A percentile compares a stretch with the other conserved stretches of the same genome.
Conservation (phyloP, 2,797 vertebrate species). For the Phrynocephalus guinanensis region DNA sequence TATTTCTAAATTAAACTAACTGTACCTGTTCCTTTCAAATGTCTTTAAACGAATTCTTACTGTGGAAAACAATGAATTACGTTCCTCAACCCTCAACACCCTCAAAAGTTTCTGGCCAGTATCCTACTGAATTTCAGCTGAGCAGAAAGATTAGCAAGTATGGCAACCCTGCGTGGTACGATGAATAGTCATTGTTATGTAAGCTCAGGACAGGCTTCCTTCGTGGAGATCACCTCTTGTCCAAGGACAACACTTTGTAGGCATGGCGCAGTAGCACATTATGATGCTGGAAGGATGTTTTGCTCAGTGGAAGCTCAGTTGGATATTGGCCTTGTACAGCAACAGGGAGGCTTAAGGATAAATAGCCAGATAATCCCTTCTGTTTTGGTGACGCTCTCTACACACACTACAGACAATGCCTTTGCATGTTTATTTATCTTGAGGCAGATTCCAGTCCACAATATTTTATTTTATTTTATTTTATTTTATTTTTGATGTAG, state of each 20-base stretch:
- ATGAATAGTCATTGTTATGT: too few species aligned
- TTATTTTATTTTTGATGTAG: not conserved
- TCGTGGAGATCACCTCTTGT: not conserved
- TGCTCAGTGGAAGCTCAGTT: not conserved
- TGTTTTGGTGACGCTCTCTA: not conserved
- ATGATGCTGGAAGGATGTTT: too few species aligned
- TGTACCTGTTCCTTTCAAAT: slow-evolving; percentile 30
- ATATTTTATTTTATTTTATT: not conserved
- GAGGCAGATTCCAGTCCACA: not conserved
- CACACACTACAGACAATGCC: not conserved
- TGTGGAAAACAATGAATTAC: not conserved
- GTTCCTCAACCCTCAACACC: not conserved
- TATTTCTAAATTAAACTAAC: slow-evolving; percentile 39
- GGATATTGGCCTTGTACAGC: too few species aligned
- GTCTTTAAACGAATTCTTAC: slow-evolving; percentile 10
- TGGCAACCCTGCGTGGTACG: too few species aligned
- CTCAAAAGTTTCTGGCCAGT: too few species aligned
- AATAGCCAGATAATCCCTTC: not conserved
- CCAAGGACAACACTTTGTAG: not conserved
- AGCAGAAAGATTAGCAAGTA: too few species aligned
- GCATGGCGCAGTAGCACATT: not conserved
- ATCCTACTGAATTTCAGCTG: too few species aligned
- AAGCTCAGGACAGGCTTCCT: too few species aligned
- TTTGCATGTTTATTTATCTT: too few species aligned
- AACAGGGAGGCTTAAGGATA: not conserved